Percentiles rank a stretch among this genome's conserved stretches.
These are phyloP conservation scores for Agrochola circellaris DNA, from an alignment of 2,888 invertebrate genomes.

Conservation along the genomic window DNA sequence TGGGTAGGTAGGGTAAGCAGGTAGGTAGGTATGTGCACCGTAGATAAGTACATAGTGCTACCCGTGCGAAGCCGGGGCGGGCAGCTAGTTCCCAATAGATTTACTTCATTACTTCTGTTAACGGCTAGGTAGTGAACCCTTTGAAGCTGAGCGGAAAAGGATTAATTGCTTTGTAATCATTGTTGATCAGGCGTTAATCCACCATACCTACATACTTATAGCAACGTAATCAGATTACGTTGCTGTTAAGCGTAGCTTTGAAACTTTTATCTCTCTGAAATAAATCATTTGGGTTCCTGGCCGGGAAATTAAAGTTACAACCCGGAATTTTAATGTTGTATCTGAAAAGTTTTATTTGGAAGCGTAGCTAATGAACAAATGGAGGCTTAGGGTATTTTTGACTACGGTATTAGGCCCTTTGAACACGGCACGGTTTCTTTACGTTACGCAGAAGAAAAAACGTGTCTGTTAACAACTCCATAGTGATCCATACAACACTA, in stretches of 20 bases:
- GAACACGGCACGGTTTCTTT: too few relatives aligned
- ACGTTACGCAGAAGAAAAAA: too few relatives aligned
- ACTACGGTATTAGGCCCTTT: too few relatives aligned
- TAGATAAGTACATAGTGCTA: too few relatives aligned
- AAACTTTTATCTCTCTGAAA: constrained; percentile 17
- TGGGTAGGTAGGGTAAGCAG: too few relatives aligned
- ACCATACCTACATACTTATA: not conserved
- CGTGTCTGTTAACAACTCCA: too few relatives aligned
- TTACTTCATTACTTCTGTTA: not conserved
- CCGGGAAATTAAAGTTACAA: constrained; percentile 5
- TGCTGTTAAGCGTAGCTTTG: constrained; percentile 15
- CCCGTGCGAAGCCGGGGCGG: too few relatives aligned
- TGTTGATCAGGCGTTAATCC: constrained; percentile 9
- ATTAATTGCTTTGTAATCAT: constrained; percentile 33
- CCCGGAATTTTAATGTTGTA: not conserved
- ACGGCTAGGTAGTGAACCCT: not conserved
- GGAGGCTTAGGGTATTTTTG: not conserved
- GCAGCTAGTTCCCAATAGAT: not conserved
- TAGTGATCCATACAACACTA: too few relatives aligned
- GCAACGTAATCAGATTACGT: constrained; percentile 4
- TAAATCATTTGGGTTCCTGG: constrained; percentile 12
- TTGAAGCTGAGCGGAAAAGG: constrained; percentile 3
- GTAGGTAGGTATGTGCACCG: too few relatives aligned
- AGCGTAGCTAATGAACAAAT: not conserved
- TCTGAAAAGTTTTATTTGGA: constrained; percentile 26